Base-by-base conservation (phyloP, 2,797 vertebrate species). In the Hippoglossus hippoglossus region DNA sequence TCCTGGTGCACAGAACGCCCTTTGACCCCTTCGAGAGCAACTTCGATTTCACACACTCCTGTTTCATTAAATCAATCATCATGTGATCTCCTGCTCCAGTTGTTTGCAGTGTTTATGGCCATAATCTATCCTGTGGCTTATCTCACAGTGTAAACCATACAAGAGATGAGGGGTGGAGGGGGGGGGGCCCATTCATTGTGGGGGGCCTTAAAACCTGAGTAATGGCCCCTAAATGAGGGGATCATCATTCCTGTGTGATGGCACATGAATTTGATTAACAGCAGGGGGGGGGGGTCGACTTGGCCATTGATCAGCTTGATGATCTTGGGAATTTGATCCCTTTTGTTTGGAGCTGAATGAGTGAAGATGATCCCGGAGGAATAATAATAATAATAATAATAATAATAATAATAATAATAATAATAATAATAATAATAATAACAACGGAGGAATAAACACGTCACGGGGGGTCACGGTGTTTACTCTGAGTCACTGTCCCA, bases 401-500 rank as follows among this genome's bases (percentile, higher is more conserved):
- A 24, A 24, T 24, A 24, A 24, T 24, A 41, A 10, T 41, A 41
- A 41, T 13, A 44, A 18, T 44, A 18, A 46, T 18, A 18, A 18
- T 18, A 46, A 15, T 46, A 46, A 46, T 18, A 46, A 18, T 46
- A 18, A 46, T 18, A 18, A 18, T 18, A 55, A 66, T 73, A 28
- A 63, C 63, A 74, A 71, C n/a, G 39, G 65, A 16, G 47, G 79
- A 71, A 79, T 87, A 78, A 87, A 84, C 74, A 72, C 79, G 82
- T 80, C 56, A 75, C 10, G 59, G 36, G 9, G 9, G 71, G 77
- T 73, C 60, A 71, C 24, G 52, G 51, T 74, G 77, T 74, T 1
- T 84, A 71, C 77, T 72, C 67, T 83, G 89, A 87, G 71, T 90
- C 89, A 92, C 75, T 90, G 68, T 67, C 7, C 84, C 88, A 86